These are phyloP conservation scores for Hofmannophila pseudospretella DNA, from an alignment of 2,888 invertebrate species.

Conservation along the genomic window DNA sequence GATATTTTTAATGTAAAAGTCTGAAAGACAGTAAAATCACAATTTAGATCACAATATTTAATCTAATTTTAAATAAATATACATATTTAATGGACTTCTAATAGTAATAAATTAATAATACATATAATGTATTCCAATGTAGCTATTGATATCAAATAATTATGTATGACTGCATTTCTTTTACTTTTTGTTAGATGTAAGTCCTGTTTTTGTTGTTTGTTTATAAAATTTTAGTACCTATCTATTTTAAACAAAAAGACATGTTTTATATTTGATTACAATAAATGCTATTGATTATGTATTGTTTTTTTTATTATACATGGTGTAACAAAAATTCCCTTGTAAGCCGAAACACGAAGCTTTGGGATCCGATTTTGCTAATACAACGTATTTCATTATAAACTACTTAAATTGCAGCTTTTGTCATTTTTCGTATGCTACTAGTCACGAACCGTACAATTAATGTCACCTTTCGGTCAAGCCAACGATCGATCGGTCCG, in stretches of 20 bases:
- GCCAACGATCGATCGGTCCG: no score
- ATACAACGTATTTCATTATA: no score
- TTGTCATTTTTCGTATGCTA: no score
- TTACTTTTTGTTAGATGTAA: constrained; percentile 8
- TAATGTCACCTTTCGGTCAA: no score
- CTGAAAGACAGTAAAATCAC: neutral
- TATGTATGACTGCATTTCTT: constrained; percentile 4
- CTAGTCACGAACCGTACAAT: no score
- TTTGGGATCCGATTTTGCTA: no score
- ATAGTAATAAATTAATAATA: no score
- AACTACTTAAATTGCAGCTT: no score
- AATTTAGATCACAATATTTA: constrained; percentile 1
- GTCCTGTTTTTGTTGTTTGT: constrained; percentile 12
- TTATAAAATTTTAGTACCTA: constrained; percentile 9
- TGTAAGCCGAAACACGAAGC: no score
- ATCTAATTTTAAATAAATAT: neutral
- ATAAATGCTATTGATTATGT: neutral
- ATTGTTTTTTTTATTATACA: no score
- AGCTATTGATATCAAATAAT: neutral
- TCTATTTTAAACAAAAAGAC: constrained; percentile 14
- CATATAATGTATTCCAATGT: neutral
- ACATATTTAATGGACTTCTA: neutral
- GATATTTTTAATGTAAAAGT: neutral
- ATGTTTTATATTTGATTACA: constrained; percentile 15
- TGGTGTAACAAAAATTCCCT: no score